A percentile compares a stretch with the other conserved stretches of the same genome.
phyloP scores from a whole-genome alignment of 1,140 invertebrate species.

The Cherax quadricarinatus region DNA sequence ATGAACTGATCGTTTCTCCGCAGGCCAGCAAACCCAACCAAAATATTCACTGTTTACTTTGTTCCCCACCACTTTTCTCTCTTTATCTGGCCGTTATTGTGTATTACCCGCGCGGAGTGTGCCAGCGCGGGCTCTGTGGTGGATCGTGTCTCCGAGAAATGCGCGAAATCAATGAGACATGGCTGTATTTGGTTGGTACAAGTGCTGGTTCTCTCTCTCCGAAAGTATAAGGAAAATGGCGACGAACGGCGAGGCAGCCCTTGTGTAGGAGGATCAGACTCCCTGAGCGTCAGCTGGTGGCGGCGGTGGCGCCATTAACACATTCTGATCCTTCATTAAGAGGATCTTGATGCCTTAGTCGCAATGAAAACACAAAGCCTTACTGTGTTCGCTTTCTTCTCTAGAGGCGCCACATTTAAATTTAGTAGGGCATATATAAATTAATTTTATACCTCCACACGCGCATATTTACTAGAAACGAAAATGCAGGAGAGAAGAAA shows the following conservation, averaged over 20 bases:
- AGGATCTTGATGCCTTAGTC: not conserved
- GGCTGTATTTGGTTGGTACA: conserved; percentile 2
- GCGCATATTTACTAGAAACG: not conserved
- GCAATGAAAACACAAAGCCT: not conserved
- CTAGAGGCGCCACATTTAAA: not conserved
- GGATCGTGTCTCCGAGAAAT: not conserved
- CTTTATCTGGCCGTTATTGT: not conserved
- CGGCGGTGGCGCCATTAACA: not conserved
- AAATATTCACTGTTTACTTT: conserved; percentile 2
- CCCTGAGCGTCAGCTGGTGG: conserved; percentile 7
- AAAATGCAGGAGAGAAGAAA: not conserved
- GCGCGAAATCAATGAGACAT: conserved; percentile 9
- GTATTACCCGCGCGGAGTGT: not conserved
- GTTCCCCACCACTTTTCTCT: not conserved
- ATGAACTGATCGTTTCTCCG: conserved; percentile 14
- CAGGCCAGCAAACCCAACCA: conserved; percentile 9
- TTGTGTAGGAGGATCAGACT: conserved; percentile 12
- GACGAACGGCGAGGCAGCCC: not conserved
- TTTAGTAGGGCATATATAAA: not conserved
- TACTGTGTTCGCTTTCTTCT: conserved; percentile 13
- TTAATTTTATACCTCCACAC: not conserved
- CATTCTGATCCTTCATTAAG: not conserved
- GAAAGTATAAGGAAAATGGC: conserved; percentile 33
- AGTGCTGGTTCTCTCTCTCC: conserved; percentile 31
- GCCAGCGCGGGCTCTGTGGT: not conserved